Evolutionary conservation across 2,888 invertebrate species (phyloP).

Genomic region (Lepetodrilus schrolli): DNA sequence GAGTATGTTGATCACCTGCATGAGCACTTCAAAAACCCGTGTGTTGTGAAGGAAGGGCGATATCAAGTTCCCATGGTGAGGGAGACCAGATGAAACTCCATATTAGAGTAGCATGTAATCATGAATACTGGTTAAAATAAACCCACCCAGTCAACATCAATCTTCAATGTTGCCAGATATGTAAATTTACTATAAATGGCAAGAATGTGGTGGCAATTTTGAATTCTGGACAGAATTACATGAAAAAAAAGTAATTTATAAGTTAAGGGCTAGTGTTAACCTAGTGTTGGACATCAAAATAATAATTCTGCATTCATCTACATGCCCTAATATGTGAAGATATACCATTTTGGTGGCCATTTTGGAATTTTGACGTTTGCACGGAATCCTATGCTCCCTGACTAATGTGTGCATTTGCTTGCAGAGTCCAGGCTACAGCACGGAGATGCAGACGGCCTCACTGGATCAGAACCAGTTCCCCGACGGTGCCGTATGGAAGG

Average conservation of each 20-base stretch:
- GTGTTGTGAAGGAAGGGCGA: constrained; percentile 81
- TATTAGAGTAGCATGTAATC: too few relatives aligned
- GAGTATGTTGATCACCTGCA: constrained; percentile 94
- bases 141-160: too few relatives aligned
- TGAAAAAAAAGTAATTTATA: too few relatives aligned
- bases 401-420: neutral
- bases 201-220: too few relatives aligned
- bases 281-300: too few relatives aligned
- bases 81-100: too few relatives aligned
- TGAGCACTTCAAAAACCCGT: constrained; percentile 88
- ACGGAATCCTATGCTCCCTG: neutral
- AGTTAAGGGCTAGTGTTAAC: too few relatives aligned
- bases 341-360: neutral
- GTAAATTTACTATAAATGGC: too few relatives aligned
- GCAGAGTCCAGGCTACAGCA: constrained; percentile 86
- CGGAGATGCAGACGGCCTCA: constrained; percentile 83
- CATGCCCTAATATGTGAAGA: neutral
- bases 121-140: too few relatives aligned
- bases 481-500: constrained; percentile 85
- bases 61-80: constrained; percentile 85
- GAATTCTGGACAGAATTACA: too few relatives aligned
- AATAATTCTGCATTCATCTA: too few relatives aligned
- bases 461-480: constrained; percentile 85
- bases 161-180: too few relatives aligned
- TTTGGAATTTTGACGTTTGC: neutral